Conservation (phyloP, 2,888 invertebrate species). For the Blastobasis lacticolella region DNA sequence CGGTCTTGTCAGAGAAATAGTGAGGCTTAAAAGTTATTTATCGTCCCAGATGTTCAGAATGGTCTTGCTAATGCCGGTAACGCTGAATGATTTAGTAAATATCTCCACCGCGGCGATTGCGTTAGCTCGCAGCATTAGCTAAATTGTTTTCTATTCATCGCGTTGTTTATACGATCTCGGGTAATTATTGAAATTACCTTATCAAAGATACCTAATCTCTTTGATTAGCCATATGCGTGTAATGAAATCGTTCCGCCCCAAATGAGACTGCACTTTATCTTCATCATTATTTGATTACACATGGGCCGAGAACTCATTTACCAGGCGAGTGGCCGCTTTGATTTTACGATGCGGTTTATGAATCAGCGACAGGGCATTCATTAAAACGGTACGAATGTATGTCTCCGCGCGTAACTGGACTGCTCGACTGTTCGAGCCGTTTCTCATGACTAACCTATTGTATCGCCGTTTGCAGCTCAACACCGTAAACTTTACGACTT, state of each 20-base stretch:
- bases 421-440: constrained; percentile 19
- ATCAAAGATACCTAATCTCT: neutral
- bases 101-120: constrained; percentile 22
- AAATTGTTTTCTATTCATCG: neutral
- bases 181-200: neutral
- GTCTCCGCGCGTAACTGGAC: constrained; percentile 31
- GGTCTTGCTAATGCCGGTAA: constrained; percentile 54
- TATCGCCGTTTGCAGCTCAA: constrained; percentile 6
- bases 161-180: too few relatives aligned
- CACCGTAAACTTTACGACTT: constrained; percentile 7
- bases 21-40: constrained; percentile 41
- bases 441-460: constrained; percentile 37
- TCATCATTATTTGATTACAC: constrained; percentile 14
- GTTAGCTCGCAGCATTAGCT: constrained; percentile 5
- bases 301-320: constrained; percentile 36
- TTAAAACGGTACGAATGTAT: constrained; percentile 37
- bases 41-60: constrained; percentile 19
- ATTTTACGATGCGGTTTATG: constrained; percentile 49
- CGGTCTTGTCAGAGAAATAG: constrained; percentile 20
- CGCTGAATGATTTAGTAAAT: constrained; percentile 47
- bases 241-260: neutral
- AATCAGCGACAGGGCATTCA: constrained; percentile 50
- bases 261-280: constrained; percentile 4
- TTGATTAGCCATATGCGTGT: neutral
- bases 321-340: constrained; percentile 40